Evolutionary conservation across 2,888 invertebrate species (phyloP).

Genomic region (Meandrusa payeni): DNA sequence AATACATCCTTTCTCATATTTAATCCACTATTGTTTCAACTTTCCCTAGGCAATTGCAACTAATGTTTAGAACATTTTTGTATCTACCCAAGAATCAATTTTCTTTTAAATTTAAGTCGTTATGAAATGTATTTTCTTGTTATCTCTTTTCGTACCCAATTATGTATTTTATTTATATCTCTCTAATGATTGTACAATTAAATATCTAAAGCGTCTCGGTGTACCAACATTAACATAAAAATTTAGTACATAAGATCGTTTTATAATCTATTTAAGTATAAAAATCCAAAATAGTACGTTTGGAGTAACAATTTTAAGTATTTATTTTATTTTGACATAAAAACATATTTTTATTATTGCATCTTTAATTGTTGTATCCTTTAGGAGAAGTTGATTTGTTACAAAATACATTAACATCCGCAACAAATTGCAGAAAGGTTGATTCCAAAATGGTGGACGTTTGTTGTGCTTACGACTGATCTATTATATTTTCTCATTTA

Average conservation of each 20-base stretch:
- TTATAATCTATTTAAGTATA: conserved; percentile 22
- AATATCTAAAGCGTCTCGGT: neutral
- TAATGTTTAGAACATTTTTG: too few relatives aligned
- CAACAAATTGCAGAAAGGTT: conserved; percentile 48
- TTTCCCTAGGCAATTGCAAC: too few relatives aligned
- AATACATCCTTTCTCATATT: too few relatives aligned
- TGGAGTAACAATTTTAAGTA: neutral
- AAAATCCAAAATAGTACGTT: conserved; percentile 3
- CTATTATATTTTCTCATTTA: conserved; percentile 38
- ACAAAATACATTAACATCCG: conserved; percentile 46
- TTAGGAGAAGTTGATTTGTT: conserved; percentile 32
- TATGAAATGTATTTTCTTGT: too few relatives aligned
- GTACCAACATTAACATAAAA: conserved; percentile 19
- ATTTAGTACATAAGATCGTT: conserved; percentile 7
- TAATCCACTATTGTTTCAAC: too few relatives aligned
- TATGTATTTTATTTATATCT: too few relatives aligned
- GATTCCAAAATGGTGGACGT: conserved; percentile 80
- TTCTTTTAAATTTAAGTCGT: too few relatives aligned
- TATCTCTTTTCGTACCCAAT: neutral
- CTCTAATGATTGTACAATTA: neutral
- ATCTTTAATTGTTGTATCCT: neutral
- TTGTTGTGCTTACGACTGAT: conserved; percentile 76
- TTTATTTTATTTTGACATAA: conserved; percentile 5
- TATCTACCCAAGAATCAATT: too few relatives aligned
- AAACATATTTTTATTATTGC: conserved; percentile 1